Conservation (phyloP, 2,113 vertebrate species). For the Alosa alosa region DNA sequence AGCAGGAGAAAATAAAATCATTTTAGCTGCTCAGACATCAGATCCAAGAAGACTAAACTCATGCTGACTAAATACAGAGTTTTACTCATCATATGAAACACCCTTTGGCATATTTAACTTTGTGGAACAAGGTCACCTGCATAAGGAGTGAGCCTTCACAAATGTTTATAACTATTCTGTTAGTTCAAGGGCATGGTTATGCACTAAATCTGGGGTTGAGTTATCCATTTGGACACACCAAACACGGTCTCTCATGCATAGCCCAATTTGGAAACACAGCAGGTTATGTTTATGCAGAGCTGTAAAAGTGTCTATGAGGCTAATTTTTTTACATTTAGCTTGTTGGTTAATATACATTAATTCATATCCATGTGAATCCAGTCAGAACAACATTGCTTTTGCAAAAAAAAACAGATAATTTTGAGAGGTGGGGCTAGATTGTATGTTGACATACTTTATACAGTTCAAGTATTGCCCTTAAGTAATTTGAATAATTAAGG, state of each 20-base stretch:
- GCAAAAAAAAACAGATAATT: background rate
- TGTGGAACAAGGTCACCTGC: background rate
- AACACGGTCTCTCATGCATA: background rate
- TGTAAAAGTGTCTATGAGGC: background rate
- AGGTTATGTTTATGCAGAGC: background rate
- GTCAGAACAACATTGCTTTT: background rate
- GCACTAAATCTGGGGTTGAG: background rate
- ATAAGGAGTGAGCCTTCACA: background rate
- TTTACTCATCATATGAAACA: background rate
- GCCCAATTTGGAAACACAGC: background rate
- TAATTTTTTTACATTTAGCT: background rate
- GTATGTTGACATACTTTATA: background rate
- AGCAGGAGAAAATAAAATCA: background rate
- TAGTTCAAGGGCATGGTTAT: background rate
- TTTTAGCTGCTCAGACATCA: background rate
- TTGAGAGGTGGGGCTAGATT: background rate
- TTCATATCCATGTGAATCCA: background rate
- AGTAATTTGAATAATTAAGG: conserved; percentile 24
- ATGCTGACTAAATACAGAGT: background rate
- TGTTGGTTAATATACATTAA: background rate
- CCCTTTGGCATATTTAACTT: background rate
- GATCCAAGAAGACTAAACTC: background rate
- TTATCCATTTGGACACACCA: background rate
- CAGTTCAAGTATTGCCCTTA: background rate
- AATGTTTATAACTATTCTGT: background rate